Conservation (phyloP, 2,888 invertebrate species). For the Rhimphoctona megacephalus region DNA sequence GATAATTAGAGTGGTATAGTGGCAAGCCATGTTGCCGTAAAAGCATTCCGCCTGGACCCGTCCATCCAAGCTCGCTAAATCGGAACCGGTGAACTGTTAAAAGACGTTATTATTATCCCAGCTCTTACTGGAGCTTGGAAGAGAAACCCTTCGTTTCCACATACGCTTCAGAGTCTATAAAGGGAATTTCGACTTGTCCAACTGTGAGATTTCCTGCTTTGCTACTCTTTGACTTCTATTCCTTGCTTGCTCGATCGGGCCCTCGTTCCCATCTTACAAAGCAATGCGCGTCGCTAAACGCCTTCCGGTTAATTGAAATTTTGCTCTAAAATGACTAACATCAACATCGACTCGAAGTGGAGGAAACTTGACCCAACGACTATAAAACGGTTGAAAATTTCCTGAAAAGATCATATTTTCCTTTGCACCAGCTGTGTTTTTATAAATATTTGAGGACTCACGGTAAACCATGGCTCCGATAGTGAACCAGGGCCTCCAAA, state of each 20-base stretch:
- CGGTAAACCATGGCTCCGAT: not conserved
- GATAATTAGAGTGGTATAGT: conserved; percentile 79
- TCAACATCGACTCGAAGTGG: not conserved
- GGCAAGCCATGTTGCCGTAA: conserved; percentile 78
- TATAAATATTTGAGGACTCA: not conserved
- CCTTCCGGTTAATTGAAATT: conserved; percentile 10
- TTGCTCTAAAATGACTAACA: not conserved
- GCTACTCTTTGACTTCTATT: conserved; percentile 1
- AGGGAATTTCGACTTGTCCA: conserved; percentile 23
- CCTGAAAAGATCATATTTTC: not conserved
- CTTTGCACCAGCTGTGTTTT: conserved; percentile 2
- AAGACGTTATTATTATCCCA: conserved; percentile 68
- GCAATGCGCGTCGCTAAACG: not conserved
- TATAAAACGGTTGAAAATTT: conserved; percentile 1
- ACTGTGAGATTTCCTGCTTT: conserved; percentile 39
- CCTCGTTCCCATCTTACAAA: not conserved
- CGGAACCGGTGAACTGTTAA: conserved; percentile 71
- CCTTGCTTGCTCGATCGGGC: not conserved
- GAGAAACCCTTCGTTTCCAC: conserved; percentile 24
- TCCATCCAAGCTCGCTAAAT: conserved; percentile 71
- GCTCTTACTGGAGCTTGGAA: conserved; percentile 30
- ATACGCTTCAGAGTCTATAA: not conserved
- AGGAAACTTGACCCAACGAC: not conserved
- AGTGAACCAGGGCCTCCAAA: not conserved
- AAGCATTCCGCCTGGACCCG: conserved; percentile 74